Evolutionary conservation across 2,797 vertebrate genomes (phyloP).

Genomic region (Halcyon chelicuti): DNA sequence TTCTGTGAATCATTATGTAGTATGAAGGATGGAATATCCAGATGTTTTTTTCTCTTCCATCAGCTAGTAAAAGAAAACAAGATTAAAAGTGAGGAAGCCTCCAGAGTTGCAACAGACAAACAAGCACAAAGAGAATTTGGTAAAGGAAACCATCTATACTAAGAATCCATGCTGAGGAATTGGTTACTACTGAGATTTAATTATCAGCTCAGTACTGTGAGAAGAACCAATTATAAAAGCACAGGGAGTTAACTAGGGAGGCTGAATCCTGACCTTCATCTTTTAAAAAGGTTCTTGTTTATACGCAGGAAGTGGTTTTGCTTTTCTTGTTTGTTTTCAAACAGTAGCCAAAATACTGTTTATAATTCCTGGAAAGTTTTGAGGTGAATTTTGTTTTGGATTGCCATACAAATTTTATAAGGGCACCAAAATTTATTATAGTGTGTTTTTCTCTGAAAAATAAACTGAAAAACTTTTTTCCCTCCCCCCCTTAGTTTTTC

Average conservation of each 20-base stretch:
- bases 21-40: neutral
- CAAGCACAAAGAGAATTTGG: neutral
- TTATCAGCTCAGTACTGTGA: neutral
- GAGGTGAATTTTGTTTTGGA: neutral
- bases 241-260: neutral
- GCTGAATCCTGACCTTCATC: neutral
- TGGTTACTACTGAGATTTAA: conserved; percentile 20
- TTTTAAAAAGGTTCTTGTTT: neutral
- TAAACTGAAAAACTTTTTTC: neutral
- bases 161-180: neutral
- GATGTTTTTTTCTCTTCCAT: neutral
- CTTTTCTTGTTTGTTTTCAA: neutral
- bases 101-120: neutral
- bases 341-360: neutral
- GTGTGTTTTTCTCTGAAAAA: neutral
- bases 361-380: neutral
- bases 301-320: neutral
- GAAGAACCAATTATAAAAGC: neutral
- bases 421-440: neutral
- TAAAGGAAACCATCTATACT: neutral
- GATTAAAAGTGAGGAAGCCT: neutral
- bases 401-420: neutral
- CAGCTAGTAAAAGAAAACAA: neutral
- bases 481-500: neutral
- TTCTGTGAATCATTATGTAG: neutral